phyloP scores from a whole-genome alignment of 2,113 vertebrate species.

The Emydocephalus ijimae region DNA sequence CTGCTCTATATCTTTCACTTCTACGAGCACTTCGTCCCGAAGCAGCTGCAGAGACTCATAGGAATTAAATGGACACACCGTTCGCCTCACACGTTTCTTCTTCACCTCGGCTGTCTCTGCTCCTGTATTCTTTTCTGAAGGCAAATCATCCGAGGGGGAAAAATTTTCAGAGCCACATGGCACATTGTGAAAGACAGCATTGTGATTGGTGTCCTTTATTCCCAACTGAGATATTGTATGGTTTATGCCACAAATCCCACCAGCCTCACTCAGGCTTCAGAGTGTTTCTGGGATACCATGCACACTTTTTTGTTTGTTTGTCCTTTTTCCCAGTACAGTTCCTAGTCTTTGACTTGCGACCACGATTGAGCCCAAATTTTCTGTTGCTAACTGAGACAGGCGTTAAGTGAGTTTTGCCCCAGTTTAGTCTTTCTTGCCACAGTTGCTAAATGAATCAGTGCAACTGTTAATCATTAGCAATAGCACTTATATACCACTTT shows the following conservation, averaged over 20 bases:
- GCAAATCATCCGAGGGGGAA: slow-evolving; percentile 6
- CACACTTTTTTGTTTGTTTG: neutral
- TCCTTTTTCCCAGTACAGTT: neutral
- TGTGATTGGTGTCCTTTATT: neutral
- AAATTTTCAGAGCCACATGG: neutral
- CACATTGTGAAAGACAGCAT: neutral
- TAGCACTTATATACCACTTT: neutral
- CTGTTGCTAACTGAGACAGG: neutral
- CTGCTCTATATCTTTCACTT: slow-evolving; percentile 89
- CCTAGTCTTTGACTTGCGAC: neutral
- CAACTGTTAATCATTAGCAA: neutral
- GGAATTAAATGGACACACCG: slow-evolving; percentile 76
- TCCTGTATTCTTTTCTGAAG: slow-evolving; percentile 60
- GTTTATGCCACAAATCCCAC: neutral
- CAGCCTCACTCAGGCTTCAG: neutral
- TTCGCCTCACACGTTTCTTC: slow-evolving; percentile 64
- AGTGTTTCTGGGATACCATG: neutral
- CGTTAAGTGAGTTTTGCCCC: neutral
- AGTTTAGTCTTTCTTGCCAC: neutral
- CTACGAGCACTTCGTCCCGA: slow-evolving; percentile 79
- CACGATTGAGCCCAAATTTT: neutral
- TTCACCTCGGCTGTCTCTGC: slow-evolving; percentile 65
- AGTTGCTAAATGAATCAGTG: neutral
- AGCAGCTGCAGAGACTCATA: slow-evolving; percentile 81
- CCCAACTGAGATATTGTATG: neutral